Base-by-base conservation (phyloP, 2,113 vertebrate species). In the Lophura nycthemera region DNA sequence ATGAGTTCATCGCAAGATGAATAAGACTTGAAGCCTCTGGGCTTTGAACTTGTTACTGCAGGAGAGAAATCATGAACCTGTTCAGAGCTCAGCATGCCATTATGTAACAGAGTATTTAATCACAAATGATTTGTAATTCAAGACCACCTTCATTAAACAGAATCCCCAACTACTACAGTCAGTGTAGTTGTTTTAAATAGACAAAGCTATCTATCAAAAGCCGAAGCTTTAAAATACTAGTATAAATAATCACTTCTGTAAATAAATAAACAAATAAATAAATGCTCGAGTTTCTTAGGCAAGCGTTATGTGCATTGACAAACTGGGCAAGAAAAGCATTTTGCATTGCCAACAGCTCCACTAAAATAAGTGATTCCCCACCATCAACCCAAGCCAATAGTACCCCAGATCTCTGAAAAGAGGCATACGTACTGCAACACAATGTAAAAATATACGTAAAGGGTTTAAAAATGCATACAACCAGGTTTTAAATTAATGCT, bases 311-410 rank as follows among this genome's bases (percentile, higher is more conserved):
- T 4, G 16, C n/a, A 83, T 72, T 56, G 34, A 74, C 34, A 54
- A 80, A 59, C 32, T 25, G 48, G 43, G 21, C 42, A 66, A 73
- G 69, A 73, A 76, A 71, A 72, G 50, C 8, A 71, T 22, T 3
- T 48, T 38, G 57, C 50, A 67, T 14, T 60, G 50, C 30, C 29
- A 83, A 19, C 10, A 14, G 43, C 17, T 66, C 36, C 32, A 21
- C 19, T 25, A 34, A 70, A 83, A 65, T 21, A 57, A 82, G 48
- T 40, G 4, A 1, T 13, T 75, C 42, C 43, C 19, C 72, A 34
- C 25, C 25, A 40, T 11, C 29, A 27, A 14, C 13, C 6, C 54
- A 77, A 64, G 11, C 7, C 2, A 0, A 60, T 4, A 11, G 4
- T 4, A 52, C 3, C 14, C 15, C 32, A 79, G n/a, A 47, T 13